Conservation (phyloP, 2,797 vertebrate genomes). For the Fratercula arctica region DNA sequence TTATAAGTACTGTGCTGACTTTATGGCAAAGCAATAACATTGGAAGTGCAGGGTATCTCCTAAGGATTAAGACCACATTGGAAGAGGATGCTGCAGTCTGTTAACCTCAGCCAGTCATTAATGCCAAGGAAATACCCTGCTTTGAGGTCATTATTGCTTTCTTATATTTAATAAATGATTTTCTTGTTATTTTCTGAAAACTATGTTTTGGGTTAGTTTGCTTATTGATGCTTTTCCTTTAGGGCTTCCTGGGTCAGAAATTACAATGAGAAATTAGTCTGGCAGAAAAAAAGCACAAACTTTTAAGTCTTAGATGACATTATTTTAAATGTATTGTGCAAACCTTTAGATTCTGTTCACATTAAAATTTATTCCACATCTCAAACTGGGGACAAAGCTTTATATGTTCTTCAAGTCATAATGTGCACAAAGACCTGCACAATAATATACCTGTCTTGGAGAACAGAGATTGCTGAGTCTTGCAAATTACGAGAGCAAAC, state of each 20-base stretch:
- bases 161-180: background rate
- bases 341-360: background rate
- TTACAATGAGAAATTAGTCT: background rate
- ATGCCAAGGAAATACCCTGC: background rate
- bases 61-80: slow-evolving; percentile 14
- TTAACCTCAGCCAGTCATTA: background rate
- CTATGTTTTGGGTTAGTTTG: background rate
- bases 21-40: background rate
- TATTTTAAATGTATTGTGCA: background rate
- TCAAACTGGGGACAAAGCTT: background rate
- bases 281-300: background rate
- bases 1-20: background rate
- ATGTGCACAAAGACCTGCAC: background rate
- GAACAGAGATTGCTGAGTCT: background rate
- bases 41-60: background rate
- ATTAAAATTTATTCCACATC: background rate
- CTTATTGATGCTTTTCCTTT: background rate
- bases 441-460: background rate
- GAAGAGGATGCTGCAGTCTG: background rate
- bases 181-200: background rate
- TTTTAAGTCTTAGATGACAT: background rate
- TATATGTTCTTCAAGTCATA: background rate
- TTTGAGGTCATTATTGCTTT: background rate
- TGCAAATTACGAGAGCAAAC: background rate
- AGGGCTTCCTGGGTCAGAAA: background rate